A percentile compares a stretch with the other conserved stretches of the same genome.
These are phyloP conservation scores for Sicus ferrugineus DNA, from an alignment of 2,888 invertebrate species.

Conservation along the genomic window DNA sequence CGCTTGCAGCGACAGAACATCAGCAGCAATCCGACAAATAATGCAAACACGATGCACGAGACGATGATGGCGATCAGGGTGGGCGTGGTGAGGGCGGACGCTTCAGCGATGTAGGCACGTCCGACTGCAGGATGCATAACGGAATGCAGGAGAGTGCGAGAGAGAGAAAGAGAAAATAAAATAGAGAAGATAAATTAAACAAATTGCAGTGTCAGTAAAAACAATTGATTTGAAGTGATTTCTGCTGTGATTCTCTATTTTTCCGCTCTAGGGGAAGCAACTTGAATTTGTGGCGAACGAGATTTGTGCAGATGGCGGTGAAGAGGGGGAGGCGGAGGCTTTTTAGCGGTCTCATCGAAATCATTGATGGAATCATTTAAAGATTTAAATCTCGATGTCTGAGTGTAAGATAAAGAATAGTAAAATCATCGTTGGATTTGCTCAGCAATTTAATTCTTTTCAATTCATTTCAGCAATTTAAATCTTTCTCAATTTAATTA, in stretches of 20 bases:
- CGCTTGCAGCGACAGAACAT: constrained; percentile 87
- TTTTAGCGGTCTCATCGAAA: no score
- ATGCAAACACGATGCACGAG: constrained; percentile 80
- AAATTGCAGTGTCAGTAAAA: constrained; percentile 23
- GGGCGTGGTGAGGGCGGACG: constrained; percentile 78
- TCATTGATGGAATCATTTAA: no score
- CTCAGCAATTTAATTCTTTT: no score
- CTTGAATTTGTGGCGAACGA: no score
- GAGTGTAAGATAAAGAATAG: no score
- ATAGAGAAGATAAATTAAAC: constrained; percentile 8
- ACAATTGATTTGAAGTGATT: constrained; percentile 1
- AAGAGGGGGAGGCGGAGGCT: not conserved
- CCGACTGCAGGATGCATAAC: constrained; percentile 70
- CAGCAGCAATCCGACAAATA: constrained; percentile 78
- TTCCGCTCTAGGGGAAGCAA: no score
- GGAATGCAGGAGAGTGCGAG: constrained; percentile 38
- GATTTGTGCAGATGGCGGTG: not conserved
- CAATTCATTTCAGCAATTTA: no score
- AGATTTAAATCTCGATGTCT: no score
- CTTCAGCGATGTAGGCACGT: constrained; percentile 80
- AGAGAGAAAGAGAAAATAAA: constrained; percentile 7
- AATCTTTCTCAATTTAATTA: no score
- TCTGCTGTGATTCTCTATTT: not conserved
- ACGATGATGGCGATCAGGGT: constrained; percentile 81
- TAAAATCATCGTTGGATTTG: no score